Evolutionary conservation across 1,140 invertebrate species (phyloP).

Genomic region (Melipona quadrifasciata): DNA sequence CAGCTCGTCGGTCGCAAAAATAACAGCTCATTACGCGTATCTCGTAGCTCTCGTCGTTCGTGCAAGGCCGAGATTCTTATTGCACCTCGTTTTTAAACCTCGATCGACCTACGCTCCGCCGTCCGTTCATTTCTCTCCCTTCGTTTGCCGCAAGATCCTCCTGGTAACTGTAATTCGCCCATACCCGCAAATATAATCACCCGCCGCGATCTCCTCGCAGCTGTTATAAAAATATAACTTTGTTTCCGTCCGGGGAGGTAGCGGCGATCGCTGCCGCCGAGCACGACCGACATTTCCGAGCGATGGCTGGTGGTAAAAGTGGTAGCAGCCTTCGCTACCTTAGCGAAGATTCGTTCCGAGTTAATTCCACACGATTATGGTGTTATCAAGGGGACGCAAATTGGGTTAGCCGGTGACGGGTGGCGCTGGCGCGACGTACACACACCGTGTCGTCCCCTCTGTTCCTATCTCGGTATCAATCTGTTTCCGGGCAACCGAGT

Average conservation of each 20-base stretch:
- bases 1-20: neutral
- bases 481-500: constrained; percentile 45
- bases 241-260: neutral
- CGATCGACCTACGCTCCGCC: neutral
- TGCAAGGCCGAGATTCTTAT: neutral
- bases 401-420: constrained; percentile 55
- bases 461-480: constrained; percentile 50
- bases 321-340: neutral
- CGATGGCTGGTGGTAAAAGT: constrained; percentile 31
- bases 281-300: constrained; percentile 10
- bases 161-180: neutral
- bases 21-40: neutral
- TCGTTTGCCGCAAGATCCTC: neutral
- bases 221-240: constrained; percentile 19
- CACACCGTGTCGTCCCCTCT: constrained; percentile 23
- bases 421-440: constrained; percentile 48
- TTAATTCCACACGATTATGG: constrained; percentile 59
- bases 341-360: constrained; percentile 27
- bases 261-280: neutral
- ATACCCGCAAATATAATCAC: neutral
- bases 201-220: neutral
- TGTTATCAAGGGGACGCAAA: constrained; percentile 36
- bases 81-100: too few species aligned
- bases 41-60: neutral
- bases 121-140: neutral